Percentiles rank a stretch among this genome's conserved stretches.
Conservation (phyloP, 1,140 invertebrate genomes). For the Catajapyx aquilonaris region DNA sequence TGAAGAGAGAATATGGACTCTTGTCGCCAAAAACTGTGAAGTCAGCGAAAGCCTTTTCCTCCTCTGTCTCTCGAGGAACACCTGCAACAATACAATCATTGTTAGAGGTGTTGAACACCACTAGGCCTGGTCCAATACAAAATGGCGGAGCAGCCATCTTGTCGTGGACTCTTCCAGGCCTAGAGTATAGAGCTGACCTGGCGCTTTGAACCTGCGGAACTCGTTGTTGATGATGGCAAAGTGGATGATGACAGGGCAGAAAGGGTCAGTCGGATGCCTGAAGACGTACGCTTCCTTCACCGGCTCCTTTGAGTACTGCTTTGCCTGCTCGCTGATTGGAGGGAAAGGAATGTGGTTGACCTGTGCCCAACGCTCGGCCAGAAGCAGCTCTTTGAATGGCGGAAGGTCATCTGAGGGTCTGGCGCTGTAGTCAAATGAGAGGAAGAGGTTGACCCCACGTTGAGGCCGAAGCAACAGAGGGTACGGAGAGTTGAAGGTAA, state of each 20-base stretch:
- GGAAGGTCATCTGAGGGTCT: conserved; percentile 19
- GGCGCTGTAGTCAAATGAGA: conserved; percentile 28
- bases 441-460: conserved; percentile 22
- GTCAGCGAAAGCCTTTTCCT: conserved; percentile 22
- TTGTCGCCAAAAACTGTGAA: conserved; percentile 25
- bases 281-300: conserved; percentile 26
- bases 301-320: conserved; percentile 17
- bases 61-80: too few relatives aligned
- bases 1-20: conserved; percentile 24
- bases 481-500: conserved; percentile 28
- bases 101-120: too few relatives aligned
- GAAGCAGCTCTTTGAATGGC: conserved; percentile 25
- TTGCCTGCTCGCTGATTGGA: conserved; percentile 20
- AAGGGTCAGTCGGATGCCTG: conserved; percentile 20
- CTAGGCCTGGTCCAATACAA: too few relatives aligned
- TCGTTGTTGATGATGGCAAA: conserved; percentile 25
- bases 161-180: too few relatives aligned
- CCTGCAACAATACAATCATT: too few relatives aligned
- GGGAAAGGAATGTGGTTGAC: conserved; percentile 25
- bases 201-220: conserved; percentile 21
- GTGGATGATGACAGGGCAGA: conserved; percentile 25
- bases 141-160: too few relatives aligned
- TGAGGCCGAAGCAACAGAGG: conserved; percentile 25
- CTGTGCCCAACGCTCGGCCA: conserved; percentile 25
- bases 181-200: too few relatives aligned